Base-by-base conservation (phyloP, 2,113 vertebrate genomes). In the Misgurnus anguillicaudatus region DNA sequence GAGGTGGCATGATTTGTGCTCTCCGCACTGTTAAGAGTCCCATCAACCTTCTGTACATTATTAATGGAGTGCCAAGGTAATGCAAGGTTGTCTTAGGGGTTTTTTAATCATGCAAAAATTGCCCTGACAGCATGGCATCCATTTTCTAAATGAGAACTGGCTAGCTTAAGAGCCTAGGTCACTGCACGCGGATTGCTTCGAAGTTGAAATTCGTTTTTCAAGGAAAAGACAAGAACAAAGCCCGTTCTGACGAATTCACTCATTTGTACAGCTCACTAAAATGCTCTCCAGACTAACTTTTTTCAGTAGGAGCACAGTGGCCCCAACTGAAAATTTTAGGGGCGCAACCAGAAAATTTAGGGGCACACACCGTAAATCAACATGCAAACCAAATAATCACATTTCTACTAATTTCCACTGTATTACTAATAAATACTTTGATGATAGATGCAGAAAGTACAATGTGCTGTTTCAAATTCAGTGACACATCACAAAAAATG, bases 41-140 rank as follows among this genome's bases (percentile, higher is more conserved):
- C 63, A 70, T 80, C 82, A 83, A 55, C 62, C 48, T 64, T 62
- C 58, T 76, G 73, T 61, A 41, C 63, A 77, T 77, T 83, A 83
- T 72, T 80, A 83, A 83, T 31, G 60, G 73, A 76, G 72, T 41
- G 13, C 65, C 60, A 47, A 72, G 36, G 60, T 83, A 80, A 74
- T 60, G 70, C 79, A 74, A 75, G 79, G 70, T 75, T 73, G 78
- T 74, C 69, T 80, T 58, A 45, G 78, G 64, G 61, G 17, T 80
- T 73, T 80, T 80, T 80, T 75, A 80, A 74, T 80, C 79, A 80
- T 80, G 69, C n/a, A 80, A 80, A 80, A 80, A 73, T 67, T 45
- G 71, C 64, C 79, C 70, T 80, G 77, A 79, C 77, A 72, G 77
- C 58, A 66, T 55, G 69, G 77, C 58, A 79, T 64, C 67, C 69